Evolutionary conservation across 2,797 vertebrate genomes (phyloP), one percentile per base, ranked within the genome.

Genomic region (Capromys pilorides): DNA sequence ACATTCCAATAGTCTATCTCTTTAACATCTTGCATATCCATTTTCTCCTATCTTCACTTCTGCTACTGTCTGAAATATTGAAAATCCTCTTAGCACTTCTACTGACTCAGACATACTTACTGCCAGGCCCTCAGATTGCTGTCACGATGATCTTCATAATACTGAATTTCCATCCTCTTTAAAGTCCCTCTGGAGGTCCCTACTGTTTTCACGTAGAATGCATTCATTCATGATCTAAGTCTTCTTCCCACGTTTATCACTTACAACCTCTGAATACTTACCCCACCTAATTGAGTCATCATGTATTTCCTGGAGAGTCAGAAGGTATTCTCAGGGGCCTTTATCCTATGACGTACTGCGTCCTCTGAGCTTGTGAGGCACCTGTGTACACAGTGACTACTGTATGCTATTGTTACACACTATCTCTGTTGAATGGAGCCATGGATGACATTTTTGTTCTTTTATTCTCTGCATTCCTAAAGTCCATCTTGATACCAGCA

Each of bases 301-400:
- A 59, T 12, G 31, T 90, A 79, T 86, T 94, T 77, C 24, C 22
- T 75, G 39, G 62, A 88, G 66, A 96, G 36, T 88, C 39, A 88
- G 71, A 80, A 62, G 4, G 8, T 62, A 57, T 83, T 88, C 64
- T 91, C 59, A 75, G 61, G 95, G 90, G 12, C 31, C 73, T 69
- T 75, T 41, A 14, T 64, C 36, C 82, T 45, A 33, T 45, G n/a
- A 36, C 21, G 22, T n/a, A 28, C 33, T 18, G 49, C 16, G 33
- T 66, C 5, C 39, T 88, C 51, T 67, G 84, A 82, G 57, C 2
- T 51, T 49, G 21, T 24, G 7, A 33, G 54, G 5, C 2, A 26
- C 19, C 2, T 19, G 3, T 6, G 12, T 11, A 3, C 9, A 12
- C 11, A 80, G 45, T 6, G 24, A 9, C 26, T 24, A 1, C 12